phyloP scores from a whole-genome alignment of 2,113 vertebrate genomes.

The Leucosticte australis region DNA sequence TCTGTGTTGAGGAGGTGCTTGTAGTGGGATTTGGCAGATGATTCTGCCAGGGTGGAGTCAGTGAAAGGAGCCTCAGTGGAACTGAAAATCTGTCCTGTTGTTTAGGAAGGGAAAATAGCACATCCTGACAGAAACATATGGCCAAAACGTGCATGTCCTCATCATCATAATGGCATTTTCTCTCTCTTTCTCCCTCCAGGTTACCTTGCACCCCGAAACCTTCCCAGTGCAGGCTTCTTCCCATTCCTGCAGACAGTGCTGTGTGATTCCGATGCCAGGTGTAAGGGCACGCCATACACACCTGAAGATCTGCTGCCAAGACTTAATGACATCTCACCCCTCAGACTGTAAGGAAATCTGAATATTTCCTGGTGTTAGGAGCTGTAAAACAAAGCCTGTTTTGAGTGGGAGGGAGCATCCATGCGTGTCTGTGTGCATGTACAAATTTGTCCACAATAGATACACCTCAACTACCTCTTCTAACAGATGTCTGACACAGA shows the following conservation, averaged over 20 bases:
- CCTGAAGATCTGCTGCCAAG: conserved; percentile 72
- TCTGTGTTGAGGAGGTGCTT: background rate
- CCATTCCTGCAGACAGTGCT: conserved; percentile 92
- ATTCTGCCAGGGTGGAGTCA: background rate
- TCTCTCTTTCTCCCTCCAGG: conserved; percentile 71
- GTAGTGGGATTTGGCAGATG: background rate
- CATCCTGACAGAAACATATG: background rate
- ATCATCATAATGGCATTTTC: background rate
- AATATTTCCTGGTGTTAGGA: background rate
- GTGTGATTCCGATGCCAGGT: conserved; percentile 87
- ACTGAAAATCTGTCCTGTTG: background rate
- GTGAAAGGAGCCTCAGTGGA: background rate
- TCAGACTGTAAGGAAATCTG: conserved; percentile 49
- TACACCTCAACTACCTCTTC: background rate
- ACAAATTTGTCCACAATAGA: background rate
- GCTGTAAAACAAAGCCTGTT: background rate
- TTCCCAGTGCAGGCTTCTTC: conserved; percentile 92
- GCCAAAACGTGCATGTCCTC: background rate
- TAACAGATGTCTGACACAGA: background rate
- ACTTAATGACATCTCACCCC: conserved; percentile 15
- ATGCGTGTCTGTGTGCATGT: background rate
- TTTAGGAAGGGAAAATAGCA: background rate
- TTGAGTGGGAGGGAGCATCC: background rate
- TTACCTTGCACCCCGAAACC: conserved; percentile 89
- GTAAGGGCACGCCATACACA: conserved; percentile 77